Conservation (phyloP, 2,797 vertebrate species). For the Sebastiscus albofasciatus region DNA sequence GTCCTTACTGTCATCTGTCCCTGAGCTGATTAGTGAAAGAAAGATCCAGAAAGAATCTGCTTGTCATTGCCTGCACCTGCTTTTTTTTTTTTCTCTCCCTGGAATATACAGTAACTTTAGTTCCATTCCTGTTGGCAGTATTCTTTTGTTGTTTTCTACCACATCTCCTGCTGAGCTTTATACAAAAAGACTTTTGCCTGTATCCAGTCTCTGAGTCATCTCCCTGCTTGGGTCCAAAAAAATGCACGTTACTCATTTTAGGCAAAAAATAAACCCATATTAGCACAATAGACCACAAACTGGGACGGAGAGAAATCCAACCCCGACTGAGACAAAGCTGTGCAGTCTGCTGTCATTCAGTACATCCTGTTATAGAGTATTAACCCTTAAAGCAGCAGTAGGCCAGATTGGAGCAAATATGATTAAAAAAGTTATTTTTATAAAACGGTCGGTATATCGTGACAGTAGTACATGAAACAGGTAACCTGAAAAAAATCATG, state of each 20-base stretch:
- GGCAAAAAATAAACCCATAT: constrained; percentile 21
- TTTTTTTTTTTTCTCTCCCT: neutral
- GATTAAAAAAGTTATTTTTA: too few relatives aligned
- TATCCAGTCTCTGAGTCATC: constrained; percentile 37
- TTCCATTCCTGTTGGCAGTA: neutral
- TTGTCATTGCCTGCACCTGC: neutral
- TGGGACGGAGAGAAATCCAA: neutral
- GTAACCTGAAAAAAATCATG: too few relatives aligned
- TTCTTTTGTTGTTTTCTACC: constrained; percentile 9
- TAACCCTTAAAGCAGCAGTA: neutral
- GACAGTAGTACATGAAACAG: too few relatives aligned
- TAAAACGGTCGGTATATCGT: too few relatives aligned
- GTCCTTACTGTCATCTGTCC: neutral
- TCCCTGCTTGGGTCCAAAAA: constrained; percentile 26
- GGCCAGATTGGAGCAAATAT: too few relatives aligned
- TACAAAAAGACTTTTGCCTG: constrained; percentile 11
- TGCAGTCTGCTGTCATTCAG: neutral
- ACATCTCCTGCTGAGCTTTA: constrained; percentile 17
- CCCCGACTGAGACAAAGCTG: constrained; percentile 1
- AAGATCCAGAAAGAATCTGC: neutral
- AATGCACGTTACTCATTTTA: constrained; percentile 10
- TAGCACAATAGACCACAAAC: neutral
- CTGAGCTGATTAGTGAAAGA: neutral
- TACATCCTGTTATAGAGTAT: neutral
- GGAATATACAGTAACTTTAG: neutral